Evolutionary conservation across 2,888 invertebrate genomes (phyloP), one percentile per base, ranked within the genome.

Genomic region (Isoperla grammatica): DNA sequence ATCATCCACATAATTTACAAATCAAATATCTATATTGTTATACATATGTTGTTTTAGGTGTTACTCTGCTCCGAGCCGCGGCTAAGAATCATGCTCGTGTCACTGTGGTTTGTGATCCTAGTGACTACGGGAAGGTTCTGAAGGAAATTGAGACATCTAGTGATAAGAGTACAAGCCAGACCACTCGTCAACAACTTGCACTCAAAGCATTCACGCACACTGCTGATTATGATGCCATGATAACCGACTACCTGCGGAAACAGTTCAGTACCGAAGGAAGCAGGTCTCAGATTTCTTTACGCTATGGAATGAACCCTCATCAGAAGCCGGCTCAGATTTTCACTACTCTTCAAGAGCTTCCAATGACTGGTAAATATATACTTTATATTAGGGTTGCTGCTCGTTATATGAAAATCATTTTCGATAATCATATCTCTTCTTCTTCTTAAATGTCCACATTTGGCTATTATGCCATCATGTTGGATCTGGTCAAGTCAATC

Each of bases 41-140:
- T n/a, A n/a, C n/a, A n/a, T n/a, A n/a, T n/a, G n/a, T 40, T 40
- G 5, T 23, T 13, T 23, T 13, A 29, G 98, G 98, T 17, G 98
- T 98, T 0, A 95, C 98, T 2, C 75, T 98, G 19, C 76, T 98
- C 17, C 79, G 98, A 68, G 97, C 98, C 1, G 98, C 97, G 9
- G 98, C 97, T 2, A 98, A 99, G 78, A 98, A 98, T 77, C 95
- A 97, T 73, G 83, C 85, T 46, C 83, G 97, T 69, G 98, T 99
- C 6, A 94, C 95, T 0, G 89, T 98, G 15, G 74, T 98, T 61
- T 95, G 95, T 72, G 96, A 98, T 74, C 93, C 95, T 0, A 74
- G 71, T 17, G 98, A 99, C 78, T 98, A 99, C 73, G 77, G 79
- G 1, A 80, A 78, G 65, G 83, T 95, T 66, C 76, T 89, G 50